Percentiles rank a stretch among this genome's conserved stretches.
These are phyloP conservation scores for Dromas ardeola DNA, from an alignment of 2,113 vertebrate species.

Conservation along the genomic window DNA sequence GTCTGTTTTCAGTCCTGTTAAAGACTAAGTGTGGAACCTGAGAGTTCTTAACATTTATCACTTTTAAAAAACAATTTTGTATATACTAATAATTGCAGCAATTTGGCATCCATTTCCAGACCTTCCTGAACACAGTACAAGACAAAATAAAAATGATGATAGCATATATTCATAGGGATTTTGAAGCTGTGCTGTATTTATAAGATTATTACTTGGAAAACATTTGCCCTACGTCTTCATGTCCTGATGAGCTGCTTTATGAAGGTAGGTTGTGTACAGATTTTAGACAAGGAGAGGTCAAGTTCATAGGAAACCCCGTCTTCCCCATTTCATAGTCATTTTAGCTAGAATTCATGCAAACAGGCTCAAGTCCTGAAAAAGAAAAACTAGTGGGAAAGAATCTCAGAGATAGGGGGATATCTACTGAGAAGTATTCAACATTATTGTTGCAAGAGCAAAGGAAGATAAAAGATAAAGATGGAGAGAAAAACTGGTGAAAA, in stretches of 20 bases:
- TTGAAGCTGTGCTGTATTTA: not conserved
- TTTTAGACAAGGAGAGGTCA: not conserved
- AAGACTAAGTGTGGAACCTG: not conserved
- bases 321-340: not conserved
- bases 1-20: not conserved
- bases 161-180: not conserved
- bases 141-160: not conserved
- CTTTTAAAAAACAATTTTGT: not conserved
- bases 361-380: not conserved
- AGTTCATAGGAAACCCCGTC: not conserved
- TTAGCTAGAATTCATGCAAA: not conserved
- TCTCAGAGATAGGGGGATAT: not conserved
- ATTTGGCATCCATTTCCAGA: not conserved
- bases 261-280: not conserved
- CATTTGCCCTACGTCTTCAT: not conserved
- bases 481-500: not conserved
- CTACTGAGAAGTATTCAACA: not conserved
- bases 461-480: not conserved
- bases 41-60: not conserved
- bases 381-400: not conserved
- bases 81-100: not conserved
- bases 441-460: not conserved
- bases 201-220: not conserved
- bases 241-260: not conserved
- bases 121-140: not conserved